Conservation (phyloP, 1,140 invertebrate species). For the Meloidogyne floridensis region DNA sequence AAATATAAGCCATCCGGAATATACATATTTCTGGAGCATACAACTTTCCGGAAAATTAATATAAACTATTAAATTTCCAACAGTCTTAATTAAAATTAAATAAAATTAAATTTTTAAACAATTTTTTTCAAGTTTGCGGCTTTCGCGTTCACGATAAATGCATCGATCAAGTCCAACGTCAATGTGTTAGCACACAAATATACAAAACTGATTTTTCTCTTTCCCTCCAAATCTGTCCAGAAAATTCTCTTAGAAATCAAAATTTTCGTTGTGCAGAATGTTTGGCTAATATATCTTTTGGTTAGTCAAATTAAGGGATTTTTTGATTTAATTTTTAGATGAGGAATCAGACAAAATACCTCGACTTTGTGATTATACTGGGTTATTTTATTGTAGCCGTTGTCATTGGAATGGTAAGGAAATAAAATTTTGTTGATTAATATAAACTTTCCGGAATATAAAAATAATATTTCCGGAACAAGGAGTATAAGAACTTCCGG, state of each 20-base stretch:
- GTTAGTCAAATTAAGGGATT: conserved; percentile 61
- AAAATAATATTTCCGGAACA: no score
- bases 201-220: conserved; percentile 51
- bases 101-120: background rate
- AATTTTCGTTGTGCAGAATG: conserved; percentile 71
- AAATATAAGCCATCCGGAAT: no score
- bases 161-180: conserved; percentile 67
- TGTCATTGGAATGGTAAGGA: conserved; percentile 69
- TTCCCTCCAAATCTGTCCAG: conserved; percentile 67
- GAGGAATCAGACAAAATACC: conserved; percentile 58
- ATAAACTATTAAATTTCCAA: no score
- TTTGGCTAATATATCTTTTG: conserved; percentile 67
- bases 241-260: conserved; percentile 68
- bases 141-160: conserved; percentile 70
- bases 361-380: conserved; percentile 69
- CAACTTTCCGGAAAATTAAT: no score
- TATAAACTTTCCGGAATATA: no score
- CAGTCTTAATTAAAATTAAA: no score
- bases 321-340: conserved; percentile 33
- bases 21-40: no score
- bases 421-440: background rate
- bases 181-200: conserved; percentile 66
- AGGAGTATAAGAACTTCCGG: no score
- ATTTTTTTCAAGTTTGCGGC: conserved; percentile 68
- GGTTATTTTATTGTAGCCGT: conserved; percentile 68